Conservation (phyloP, 2,797 vertebrate species). For the Selene dorsalis region DNA sequence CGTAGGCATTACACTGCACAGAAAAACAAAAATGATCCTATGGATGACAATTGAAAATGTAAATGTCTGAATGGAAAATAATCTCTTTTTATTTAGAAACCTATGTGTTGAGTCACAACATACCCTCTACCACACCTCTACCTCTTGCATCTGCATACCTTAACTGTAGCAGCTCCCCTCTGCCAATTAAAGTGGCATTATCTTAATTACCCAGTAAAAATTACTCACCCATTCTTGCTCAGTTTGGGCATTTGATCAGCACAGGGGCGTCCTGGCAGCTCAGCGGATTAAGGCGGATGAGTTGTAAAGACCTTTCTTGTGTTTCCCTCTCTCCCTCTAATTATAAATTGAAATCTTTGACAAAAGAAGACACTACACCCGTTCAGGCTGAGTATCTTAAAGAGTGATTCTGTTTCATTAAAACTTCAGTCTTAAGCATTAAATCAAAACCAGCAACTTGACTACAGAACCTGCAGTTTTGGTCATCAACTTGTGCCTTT, state of each 20-base stretch:
- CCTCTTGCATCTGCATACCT: conserved; percentile 23
- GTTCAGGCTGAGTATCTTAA: neutral
- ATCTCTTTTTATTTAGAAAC: neutral
- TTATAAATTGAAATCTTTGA: conserved; percentile 3
- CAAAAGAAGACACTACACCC: neutral
- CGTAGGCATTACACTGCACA: too few relatives aligned
- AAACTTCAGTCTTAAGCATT: neutral
- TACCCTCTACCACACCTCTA: neutral
- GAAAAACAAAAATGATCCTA: too few relatives aligned
- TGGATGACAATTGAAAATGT: neutral
- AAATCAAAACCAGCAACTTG: neutral
- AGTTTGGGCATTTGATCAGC: conserved; percentile 32
- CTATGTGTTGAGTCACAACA: neutral
- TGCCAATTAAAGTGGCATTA: conserved; percentile 60
- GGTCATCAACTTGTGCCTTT: too few relatives aligned
- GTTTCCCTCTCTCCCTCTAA: neutral
- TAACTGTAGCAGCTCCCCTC: conserved; percentile 26
- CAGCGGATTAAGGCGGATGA: conserved; percentile 28
- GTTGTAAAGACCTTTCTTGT: neutral
- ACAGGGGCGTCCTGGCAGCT: conserved; percentile 23
- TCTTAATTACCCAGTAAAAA: conserved; percentile 55
- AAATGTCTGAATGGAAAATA: neutral
- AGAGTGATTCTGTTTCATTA: neutral
- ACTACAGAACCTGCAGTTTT: neutral
- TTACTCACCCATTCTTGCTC: conserved; percentile 47